Percentiles rank a stretch among this genome's conserved stretches.
Conservation (phyloP, 2,113 vertebrate genomes). For the Rhadina sibilatrix region DNA sequence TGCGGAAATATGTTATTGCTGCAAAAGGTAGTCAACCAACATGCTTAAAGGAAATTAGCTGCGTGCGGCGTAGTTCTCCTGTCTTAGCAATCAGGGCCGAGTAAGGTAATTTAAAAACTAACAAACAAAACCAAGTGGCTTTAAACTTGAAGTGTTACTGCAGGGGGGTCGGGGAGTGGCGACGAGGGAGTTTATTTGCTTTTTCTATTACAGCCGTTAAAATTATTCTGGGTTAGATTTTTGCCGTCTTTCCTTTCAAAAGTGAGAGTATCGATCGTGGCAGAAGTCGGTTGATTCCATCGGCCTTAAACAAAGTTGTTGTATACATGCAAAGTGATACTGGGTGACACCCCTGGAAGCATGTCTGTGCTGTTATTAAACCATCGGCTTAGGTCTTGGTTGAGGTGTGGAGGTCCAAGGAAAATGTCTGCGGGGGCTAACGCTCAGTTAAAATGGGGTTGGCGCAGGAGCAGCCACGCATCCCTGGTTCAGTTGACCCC, state of each 20-base stretch:
- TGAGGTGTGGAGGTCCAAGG: neutral
- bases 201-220: neutral
- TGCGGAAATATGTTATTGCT: neutral
- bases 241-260: neutral
- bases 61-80: rapidly evolving
- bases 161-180: too few relatives aligned
- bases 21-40: rapidly evolving
- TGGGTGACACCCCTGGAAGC: rapidly evolving
- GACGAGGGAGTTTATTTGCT: neutral
- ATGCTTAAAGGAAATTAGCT: neutral
- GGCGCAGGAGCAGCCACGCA: neutral
- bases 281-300: neutral
- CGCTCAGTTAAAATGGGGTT: rapidly evolving
- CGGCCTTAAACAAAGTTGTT: neutral
- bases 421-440: rapidly evolving
- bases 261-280: rapidly evolving
- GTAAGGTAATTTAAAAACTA: neutral
- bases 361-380: rapidly evolving
- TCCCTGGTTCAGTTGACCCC: neutral
- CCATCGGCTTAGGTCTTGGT: rapidly evolving
- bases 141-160: neutral
- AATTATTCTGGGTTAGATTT: neutral
- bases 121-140: neutral
- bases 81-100: neutral
- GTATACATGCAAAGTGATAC: rapidly evolving